Conservation (phyloP, 2,888 invertebrate genomes). For the Ormyrus pomaceus region DNA sequence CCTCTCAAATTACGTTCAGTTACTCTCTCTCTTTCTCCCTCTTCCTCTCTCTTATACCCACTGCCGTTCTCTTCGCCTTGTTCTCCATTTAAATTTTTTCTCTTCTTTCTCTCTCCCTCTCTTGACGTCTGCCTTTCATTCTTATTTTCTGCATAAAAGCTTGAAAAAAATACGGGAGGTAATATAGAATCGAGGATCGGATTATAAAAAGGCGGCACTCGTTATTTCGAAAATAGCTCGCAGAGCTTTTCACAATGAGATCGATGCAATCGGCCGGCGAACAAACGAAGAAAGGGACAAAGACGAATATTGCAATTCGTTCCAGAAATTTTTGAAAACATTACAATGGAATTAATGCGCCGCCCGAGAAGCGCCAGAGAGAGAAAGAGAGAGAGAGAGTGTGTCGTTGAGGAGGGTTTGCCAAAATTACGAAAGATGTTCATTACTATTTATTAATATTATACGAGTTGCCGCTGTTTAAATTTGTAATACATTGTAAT, state of each 20-base stretch:
- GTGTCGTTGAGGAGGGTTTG: neutral
- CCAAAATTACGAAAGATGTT: conserved; percentile 1
- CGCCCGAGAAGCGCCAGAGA: too few relatives aligned
- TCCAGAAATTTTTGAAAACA: too few relatives aligned
- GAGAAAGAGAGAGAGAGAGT: neutral
- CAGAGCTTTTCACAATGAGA: neutral
- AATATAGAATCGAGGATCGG: neutral
- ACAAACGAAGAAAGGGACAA: too few relatives aligned
- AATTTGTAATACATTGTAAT: too few relatives aligned
- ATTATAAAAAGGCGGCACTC: conserved; percentile 16
- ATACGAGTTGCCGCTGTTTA: neutral
- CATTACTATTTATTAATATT: conserved; percentile 23
- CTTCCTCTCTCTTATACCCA: conserved; percentile 33
- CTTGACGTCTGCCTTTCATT: too few relatives aligned
- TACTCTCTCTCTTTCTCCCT: conserved; percentile 58
- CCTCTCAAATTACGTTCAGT: conserved; percentile 74
- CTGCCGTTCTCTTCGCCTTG: conserved; percentile 28
- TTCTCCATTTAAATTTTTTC: conserved; percentile 21
- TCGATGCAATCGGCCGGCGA: neutral
- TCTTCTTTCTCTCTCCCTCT: neutral
- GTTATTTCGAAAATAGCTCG: conserved; percentile 9
- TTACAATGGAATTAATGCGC: neutral
- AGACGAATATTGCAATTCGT: neutral
- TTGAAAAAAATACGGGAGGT: neutral
- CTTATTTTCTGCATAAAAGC: too few relatives aligned